phyloP scores from a whole-genome alignment of 2,797 vertebrate genomes.

The Lacerta agilis region DNA sequence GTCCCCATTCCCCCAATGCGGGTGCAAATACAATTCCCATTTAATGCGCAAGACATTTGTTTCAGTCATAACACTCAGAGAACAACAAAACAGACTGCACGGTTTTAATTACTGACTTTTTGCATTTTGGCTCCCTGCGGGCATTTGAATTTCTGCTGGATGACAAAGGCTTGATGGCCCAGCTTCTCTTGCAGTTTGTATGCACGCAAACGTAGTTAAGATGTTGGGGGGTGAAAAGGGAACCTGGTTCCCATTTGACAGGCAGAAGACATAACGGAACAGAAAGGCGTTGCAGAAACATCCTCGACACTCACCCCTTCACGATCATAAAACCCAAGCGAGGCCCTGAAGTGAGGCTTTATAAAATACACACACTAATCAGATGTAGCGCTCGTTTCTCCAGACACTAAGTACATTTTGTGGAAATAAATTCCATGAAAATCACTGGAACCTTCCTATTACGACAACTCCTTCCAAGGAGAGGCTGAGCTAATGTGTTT shows the following conservation, averaged over 20 bases:
- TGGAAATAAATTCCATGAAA: not conserved
- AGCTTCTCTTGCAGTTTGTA: not conserved
- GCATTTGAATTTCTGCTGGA: constrained; percentile 28
- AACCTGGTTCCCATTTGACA: constrained; percentile 15
- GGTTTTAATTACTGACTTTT: constrained; percentile 52
- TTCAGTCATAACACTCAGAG: constrained; percentile 56
- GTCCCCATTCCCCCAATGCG: constrained; percentile 24
- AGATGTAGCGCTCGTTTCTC: not conserved
- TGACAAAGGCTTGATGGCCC: constrained; percentile 14
- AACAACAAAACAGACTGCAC: constrained; percentile 37
- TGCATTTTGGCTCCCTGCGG: constrained; percentile 43
- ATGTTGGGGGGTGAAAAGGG: not conserved
- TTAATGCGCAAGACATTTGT: constrained; percentile 18
- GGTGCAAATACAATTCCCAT: constrained; percentile 49
- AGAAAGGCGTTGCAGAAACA: not conserved
- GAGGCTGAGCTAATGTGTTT: no score
- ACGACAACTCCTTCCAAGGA: no score
- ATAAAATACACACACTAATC: no score
- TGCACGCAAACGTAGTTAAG: not conserved
- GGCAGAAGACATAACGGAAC: constrained; percentile 27
- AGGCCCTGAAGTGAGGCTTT: not conserved
- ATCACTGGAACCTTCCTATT: not conserved
- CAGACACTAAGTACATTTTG: not conserved
- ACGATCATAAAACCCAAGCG: not conserved
- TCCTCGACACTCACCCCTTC: not conserved